phyloP scores from a whole-genome alignment of 1,140 invertebrate species.

The Zaprionus ornatus region DNA sequence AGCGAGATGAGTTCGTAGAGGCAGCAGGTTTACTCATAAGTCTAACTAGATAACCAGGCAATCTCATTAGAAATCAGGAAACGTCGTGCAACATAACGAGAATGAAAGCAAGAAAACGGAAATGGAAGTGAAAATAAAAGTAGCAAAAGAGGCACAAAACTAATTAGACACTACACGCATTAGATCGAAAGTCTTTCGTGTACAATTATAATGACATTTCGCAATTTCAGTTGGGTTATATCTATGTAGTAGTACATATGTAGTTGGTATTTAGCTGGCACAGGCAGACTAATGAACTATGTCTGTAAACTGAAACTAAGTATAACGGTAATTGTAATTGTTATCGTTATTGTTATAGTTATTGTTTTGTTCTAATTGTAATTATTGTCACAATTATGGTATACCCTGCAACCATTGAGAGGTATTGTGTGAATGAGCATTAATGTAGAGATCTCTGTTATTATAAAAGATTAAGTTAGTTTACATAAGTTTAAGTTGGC shows the following conservation, averaged over 20 bases:
- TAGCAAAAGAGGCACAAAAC: slow-evolving; percentile 21
- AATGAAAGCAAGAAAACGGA: slow-evolving; percentile 31
- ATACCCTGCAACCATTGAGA: background rate
- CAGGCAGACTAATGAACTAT: slow-evolving; percentile 39
- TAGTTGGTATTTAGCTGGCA: background rate
- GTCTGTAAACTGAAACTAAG: slow-evolving; percentile 22
- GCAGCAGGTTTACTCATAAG: background rate
- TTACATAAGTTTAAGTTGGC: no score
- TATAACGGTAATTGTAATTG: background rate
- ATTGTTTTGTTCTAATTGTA: background rate
- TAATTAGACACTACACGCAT: slow-evolving; percentile 18
- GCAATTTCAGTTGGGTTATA: slow-evolving; percentile 12
- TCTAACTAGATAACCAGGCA: slow-evolving; percentile 26
- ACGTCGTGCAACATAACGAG: slow-evolving; percentile 22
- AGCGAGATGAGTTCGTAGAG: background rate
- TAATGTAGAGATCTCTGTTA: background rate
- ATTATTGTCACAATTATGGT: background rate
- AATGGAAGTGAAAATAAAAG: slow-evolving; percentile 36
- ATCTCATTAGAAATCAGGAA: slow-evolving; percentile 26
- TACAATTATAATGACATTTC: background rate
- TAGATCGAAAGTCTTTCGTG: slow-evolving; percentile 18
- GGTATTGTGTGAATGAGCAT: background rate
- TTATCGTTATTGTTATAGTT: slow-evolving; percentile 3
- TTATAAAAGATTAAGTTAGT: background rate
- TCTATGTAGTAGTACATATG: slow-evolving; percentile 17